Percentiles rank a stretch among this genome's conserved stretches.
Evolutionary conservation across 1,140 invertebrate genomes (phyloP).

Genomic region (Olivierus martensii): DNA sequence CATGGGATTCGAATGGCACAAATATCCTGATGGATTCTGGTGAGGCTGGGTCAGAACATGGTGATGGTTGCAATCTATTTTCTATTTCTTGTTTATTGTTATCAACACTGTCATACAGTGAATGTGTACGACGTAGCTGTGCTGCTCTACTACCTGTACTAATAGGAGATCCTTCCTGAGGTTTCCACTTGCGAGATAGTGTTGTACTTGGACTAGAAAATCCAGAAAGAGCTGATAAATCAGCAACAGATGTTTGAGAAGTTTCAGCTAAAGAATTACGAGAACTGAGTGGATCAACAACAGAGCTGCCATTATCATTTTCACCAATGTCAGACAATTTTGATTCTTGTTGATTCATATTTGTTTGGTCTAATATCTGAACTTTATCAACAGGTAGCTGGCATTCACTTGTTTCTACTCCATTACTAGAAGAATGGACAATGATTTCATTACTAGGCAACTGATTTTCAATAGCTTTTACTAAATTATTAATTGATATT

Average conservation of each 20-base stretch:
- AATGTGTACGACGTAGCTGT: conserved; percentile 15
- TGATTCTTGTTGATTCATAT: conserved; percentile 13
- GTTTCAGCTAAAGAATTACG: conserved; percentile 62
- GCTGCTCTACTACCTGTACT: conserved; percentile 3
- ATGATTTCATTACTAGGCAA: no score
- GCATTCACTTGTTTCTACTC: no score
- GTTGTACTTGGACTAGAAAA: conserved; percentile 18
- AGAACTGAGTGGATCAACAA: conserved; percentile 40
- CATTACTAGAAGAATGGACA: no score
- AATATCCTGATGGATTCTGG: conserved; percentile 55
- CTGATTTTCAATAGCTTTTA: no score
- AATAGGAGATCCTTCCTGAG: conserved; percentile 10
- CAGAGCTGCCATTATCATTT: conserved; percentile 48
- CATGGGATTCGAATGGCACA: conserved; percentile 42
- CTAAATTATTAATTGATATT: no score
- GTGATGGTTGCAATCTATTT: conserved; percentile 9
- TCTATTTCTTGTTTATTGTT: conserved; percentile 17
- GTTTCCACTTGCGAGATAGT: conserved; percentile 14
- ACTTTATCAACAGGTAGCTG: no score
- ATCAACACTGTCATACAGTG: conserved; percentile 25
- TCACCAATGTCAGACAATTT: conserved; percentile 52
- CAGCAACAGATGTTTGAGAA: conserved; percentile 64
- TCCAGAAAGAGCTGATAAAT: conserved; percentile 56
- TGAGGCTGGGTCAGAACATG: conserved; percentile 6
- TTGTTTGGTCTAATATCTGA: background rate